Evolutionary conservation across 2,797 vertebrate genomes (phyloP), one percentile per base, ranked within the genome.

Genomic region (Neosilurus hyrtlii): DNA sequence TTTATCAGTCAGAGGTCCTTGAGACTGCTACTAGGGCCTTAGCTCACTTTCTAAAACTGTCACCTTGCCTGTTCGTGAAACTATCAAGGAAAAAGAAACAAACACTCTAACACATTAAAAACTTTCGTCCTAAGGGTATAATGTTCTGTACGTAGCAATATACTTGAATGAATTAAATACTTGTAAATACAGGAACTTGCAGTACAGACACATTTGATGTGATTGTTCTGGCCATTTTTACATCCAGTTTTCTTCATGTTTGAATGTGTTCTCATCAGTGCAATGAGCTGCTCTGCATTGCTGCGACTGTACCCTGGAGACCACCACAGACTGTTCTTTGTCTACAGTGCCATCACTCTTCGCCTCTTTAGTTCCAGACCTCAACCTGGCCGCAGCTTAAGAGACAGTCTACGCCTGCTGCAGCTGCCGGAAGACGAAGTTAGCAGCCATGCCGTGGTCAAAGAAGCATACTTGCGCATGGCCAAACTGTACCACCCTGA

Each of bases 401-500:
- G 70, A 84, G 93, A 96, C 62, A 96, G 95, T 86, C 98, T 96
- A 89, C 91, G 87, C 59, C 89, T 96, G 24, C 94, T 99, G 67
- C 93, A 96, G 79, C 93, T 99, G n/a, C 92, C 94, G 0, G 91
- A 89, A 0, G 80, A 93, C 4, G 94, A 92, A 70, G 89, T 89
- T 0, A 95, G 94, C 86, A 95, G 93, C 79, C 89, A 93, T 0
- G 92, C 92, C 0, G 94, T 96, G 18, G 94, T 96, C 76, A 96
- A 95, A 86, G 95, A 95, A 78, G 95, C 97, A 0, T 98, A 96
- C 56, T 91, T 89, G 49, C 92, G 75, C 10, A 94, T 98, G 8
- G 97, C 97, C 78, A 99, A 97, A 85, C 94, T 95, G 10, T 97
- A 97, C 89, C 97, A 99, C 76, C 97, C 97, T 0, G 97, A 98